Evolutionary conservation across 2,888 invertebrate species (phyloP), one percentile per base, ranked within the genome.

Genomic region (Tenodera sinensis): DNA sequence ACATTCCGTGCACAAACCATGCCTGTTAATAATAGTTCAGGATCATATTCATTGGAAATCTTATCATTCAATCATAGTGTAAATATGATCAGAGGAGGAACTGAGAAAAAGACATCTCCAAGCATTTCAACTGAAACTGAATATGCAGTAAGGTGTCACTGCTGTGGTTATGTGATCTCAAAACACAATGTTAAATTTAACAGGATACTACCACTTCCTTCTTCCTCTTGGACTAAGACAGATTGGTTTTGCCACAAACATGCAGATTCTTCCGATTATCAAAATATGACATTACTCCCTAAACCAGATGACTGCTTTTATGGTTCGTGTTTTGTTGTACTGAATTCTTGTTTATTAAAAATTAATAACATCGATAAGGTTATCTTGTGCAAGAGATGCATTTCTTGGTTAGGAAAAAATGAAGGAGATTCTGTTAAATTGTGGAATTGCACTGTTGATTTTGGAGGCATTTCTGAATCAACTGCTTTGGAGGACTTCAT

Each of bases 161-260:
- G 94, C 90, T 93, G 92, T 90, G 93, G 94, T 89, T 90, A 90
- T 54, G 91, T 92, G 89, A 89, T 92, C 87, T 92, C 93, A 83
- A 91, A 91, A 87, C 90, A 91, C n/a, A 88, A 90, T n/a, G 83
- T 93, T 0, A 93, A 93, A 85, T 96, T 96, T 92, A 93, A 94
- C 85, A 93, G 96, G 90, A 93, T 96, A 91, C 92, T 96, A 90
- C 96, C 96, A 89, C 92, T 96, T 88, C 96, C 96, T 0, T 94
- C 96, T 0, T 94, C 95, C 0, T 94, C 94, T 92, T 93, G 95
- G 89, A 95, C 96, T 91, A 94, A 95, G 92, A 94, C 94, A 0
- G 96, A 96, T 90, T 96, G 96, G 95, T 96, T 96, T 92, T 96
- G 96, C 91, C 96, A 96, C 91, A 94, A 94, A 0, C 92, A 92